Base-by-base conservation (phyloP, 2,888 invertebrate genomes). In the Standfussiana lucernea region DNA sequence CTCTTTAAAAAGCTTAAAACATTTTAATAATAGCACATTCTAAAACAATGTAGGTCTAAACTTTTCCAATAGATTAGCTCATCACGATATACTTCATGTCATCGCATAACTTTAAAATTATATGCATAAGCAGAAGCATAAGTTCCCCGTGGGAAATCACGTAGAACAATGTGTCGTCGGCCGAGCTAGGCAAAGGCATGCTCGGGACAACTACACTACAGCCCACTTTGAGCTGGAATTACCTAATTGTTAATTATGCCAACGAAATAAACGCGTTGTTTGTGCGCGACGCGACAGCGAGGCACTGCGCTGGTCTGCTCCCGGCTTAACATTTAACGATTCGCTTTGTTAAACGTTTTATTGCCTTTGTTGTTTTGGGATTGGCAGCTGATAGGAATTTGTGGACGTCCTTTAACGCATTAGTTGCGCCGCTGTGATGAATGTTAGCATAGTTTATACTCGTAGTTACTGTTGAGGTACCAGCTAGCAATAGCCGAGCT, bases 191-290 rank as follows among this genome's bases (percentile, higher is more conserved):
- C 82, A 87, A 80, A 78, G 83, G 78, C 86, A 75, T 90, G 92
- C 77, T 68, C 66, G 76, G 86, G 90, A 89, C 91, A 90, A 83
- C 88, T 83, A 81, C 88, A 85, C 81, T 87, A 85, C 85, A 83
- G 78, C 82, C 82, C 79, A 88, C 89, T 91, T 89, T 89, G 90
- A 89, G 82, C 79, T 83, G 53, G 81, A 89, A 91, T 91, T 89
- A 91, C 90, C 89, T 90, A 91, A 92, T 91, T 91, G 92, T 90
- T 92, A 91, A 92, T 92, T 91, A 92, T 91, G 84, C 84, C 83
- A 69, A 69, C 78, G 75, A 75, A 59, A 86, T 86, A 82, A 85
- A 84, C 84, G 82, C 84, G 80, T 82, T 77, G 80, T 85, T 82
- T 84, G 70, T 64, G 83, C 83, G 77, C 73, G 78, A 70, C 78